Conservation (phyloP, 2,113 vertebrate species). For the Formicarius rufipectus region DNA sequence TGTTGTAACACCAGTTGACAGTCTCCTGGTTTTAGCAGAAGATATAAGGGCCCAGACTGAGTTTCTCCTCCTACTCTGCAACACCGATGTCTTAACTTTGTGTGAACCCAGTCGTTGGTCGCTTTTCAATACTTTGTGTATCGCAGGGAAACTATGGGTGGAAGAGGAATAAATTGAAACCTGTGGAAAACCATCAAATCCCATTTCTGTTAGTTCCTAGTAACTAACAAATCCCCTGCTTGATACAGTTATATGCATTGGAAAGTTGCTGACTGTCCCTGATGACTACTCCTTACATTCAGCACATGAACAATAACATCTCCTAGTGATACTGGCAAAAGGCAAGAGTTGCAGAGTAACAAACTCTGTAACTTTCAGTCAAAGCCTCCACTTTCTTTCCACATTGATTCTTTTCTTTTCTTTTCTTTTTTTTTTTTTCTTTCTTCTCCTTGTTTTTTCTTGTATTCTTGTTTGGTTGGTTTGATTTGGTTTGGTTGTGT, state of each 20-base stretch:
- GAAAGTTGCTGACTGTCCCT: not conserved
- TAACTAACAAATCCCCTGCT: not conserved
- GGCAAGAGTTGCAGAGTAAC: not conserved
- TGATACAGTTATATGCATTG: not conserved
- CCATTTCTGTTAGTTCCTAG: not conserved
- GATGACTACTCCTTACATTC: not conserved
- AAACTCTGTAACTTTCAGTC: not conserved
- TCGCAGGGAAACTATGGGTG: not conserved
- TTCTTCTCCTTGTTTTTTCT: no score
- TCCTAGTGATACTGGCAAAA: not conserved
- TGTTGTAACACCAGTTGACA: not conserved
- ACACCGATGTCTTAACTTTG: not conserved
- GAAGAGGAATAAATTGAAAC: not conserved
- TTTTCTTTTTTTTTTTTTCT: no score
- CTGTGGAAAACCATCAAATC: not conserved
- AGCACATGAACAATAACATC: not conserved
- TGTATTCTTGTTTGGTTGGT: no score
- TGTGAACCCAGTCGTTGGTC: not conserved
- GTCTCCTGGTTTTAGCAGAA: not conserved
- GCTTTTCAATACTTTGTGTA: not conserved
- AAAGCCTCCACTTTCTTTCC: not conserved
- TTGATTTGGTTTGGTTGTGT: no score
- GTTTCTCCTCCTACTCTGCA: not conserved
- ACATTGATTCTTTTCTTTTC: not conserved
- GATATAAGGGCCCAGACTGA: not conserved